These are phyloP conservation scores for Trissonchulus sp. DNA, from an alignment of 2,888 invertebrate species.

Conservation along the genomic window DNA sequence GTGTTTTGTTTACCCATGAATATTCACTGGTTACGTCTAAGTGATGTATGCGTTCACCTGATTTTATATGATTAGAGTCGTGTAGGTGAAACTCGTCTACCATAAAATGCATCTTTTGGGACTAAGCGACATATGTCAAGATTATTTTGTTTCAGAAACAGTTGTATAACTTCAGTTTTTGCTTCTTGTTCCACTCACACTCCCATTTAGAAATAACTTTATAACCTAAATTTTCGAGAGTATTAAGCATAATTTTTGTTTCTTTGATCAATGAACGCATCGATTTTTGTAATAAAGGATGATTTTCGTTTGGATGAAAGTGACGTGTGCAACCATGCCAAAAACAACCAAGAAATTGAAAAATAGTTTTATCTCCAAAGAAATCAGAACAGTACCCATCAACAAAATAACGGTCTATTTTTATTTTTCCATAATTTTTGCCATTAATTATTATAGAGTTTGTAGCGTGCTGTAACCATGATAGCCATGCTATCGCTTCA, in stretches of 20 bases:
- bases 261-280: background rate
- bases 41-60: background rate
- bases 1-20: background rate
- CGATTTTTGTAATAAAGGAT: background rate
- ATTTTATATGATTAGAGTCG: background rate
- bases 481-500: background rate
- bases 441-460: no score
- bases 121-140: no score
- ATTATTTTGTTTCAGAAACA: no score
- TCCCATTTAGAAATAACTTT: background rate
- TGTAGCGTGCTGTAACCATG: no score
- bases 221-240: background rate
- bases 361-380: background rate
- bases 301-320: background rate
- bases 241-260: background rate
- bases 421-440: background rate
- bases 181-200: background rate
- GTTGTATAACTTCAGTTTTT: no score
- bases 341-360: conserved; percentile 6
- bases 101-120: no score
- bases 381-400: conserved; percentile 1
- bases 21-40: background rate
- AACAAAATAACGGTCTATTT: conserved; percentile 1
- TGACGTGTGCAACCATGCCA: background rate
- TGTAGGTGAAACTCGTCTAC: background rate